Percentiles rank a stretch among this genome's conserved stretches.
Evolutionary conservation across 2,797 vertebrate genomes (phyloP).

Genomic region (Rhynchonycteris naso): DNA sequence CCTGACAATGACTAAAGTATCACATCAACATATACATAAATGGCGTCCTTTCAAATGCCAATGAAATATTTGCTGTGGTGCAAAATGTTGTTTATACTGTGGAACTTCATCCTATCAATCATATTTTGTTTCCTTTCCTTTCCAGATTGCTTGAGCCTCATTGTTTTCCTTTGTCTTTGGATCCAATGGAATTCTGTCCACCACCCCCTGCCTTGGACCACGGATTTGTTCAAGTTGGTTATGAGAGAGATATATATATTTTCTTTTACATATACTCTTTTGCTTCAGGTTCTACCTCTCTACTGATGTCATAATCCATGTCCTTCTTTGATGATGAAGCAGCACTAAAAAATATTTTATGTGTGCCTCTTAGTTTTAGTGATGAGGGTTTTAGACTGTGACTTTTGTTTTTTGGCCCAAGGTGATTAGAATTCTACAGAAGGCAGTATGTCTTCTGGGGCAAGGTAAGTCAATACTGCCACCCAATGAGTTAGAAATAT

Average conservation of each 20-base stretch:
- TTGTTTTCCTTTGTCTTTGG: slow-evolving; percentile 91
- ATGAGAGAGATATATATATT: slow-evolving; percentile 13
- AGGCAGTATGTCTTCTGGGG: background rate
- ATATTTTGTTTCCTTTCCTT: slow-evolving; percentile 65
- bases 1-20: slow-evolving; percentile 44
- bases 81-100: slow-evolving; percentile 55
- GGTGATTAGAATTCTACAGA: slow-evolving; percentile 34
- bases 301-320: background rate
- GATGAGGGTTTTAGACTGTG: slow-evolving; percentile 10
- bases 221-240: slow-evolving; percentile 91
- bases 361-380: slow-evolving; percentile 25
- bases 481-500: slow-evolving; percentile 4
- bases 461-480: background rate
- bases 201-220: slow-evolving; percentile 90
- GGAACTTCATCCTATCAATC: background rate
- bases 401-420: background rate
- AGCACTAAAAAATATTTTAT: slow-evolving; percentile 9
- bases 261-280: background rate
- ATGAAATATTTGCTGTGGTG: slow-evolving; percentile 45
- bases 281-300: background rate
- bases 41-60: slow-evolving; percentile 13
- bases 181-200: slow-evolving; percentile 89
- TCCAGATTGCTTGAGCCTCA: slow-evolving; percentile 93
- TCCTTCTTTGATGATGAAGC: background rate
- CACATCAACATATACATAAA: slow-evolving; percentile 28